Evolutionary conservation across 2,888 invertebrate species (phyloP).

Genomic region (Galerucella calmariensis): DNA sequence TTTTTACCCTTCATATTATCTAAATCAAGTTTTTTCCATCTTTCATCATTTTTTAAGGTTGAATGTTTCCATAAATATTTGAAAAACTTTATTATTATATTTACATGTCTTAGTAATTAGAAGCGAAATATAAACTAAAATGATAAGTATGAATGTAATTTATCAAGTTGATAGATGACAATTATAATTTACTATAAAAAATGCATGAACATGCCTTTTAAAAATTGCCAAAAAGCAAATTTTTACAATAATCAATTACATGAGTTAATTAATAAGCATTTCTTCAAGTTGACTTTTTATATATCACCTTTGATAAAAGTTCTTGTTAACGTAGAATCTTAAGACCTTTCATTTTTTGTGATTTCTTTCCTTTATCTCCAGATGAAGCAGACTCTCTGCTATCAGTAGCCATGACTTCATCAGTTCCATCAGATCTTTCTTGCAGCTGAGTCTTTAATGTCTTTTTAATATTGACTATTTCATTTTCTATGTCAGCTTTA

Average conservation of each 20-base stretch:
- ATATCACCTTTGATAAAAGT: slow-evolving; percentile 40
- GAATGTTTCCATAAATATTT: not conserved
- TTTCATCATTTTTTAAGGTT: too few species aligned
- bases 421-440: slow-evolving; percentile 76
- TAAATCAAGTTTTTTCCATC: too few species aligned
- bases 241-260: not conserved
- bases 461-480: slow-evolving; percentile 90
- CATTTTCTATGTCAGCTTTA: slow-evolving; percentile 85
- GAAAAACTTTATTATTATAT: not conserved
- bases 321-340: slow-evolving; percentile 47
- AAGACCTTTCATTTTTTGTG: slow-evolving; percentile 43
- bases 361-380: slow-evolving; percentile 66
- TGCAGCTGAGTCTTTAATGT: slow-evolving; percentile 82
- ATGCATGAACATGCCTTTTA: too few species aligned
- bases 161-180: not conserved
- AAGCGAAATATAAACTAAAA: not conserved
- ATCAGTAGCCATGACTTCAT: slow-evolving; percentile 85
- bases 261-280: not conserved
- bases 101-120: not conserved
- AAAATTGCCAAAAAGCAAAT: not conserved
- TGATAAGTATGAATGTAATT: not conserved
- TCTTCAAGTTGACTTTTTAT: slow-evolving; percentile 26
- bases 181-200: too few species aligned
- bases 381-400: slow-evolving; percentile 72
- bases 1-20: too few species aligned